Percentiles rank a stretch among this genome's conserved stretches.
These are phyloP conservation scores for Mastacembelus armatus DNA, from an alignment of 2,797 vertebrate species.

Conservation along the genomic window DNA sequence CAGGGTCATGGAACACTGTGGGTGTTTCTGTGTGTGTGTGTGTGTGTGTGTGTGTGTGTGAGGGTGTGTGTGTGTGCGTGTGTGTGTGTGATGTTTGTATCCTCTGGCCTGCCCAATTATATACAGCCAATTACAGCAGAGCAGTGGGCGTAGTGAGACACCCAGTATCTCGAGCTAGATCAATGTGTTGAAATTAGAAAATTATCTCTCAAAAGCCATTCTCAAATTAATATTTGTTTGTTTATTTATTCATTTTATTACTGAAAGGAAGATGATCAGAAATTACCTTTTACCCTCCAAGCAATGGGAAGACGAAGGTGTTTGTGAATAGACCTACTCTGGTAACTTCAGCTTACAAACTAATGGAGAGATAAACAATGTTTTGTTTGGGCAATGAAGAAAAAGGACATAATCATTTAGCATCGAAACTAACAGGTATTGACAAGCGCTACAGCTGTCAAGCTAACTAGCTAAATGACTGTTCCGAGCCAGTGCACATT, in stretches of 20 bases:
- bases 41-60: slow-evolving; percentile 19
- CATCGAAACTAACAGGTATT: slow-evolving; percentile 49
- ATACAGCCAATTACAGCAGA: slow-evolving; percentile 17
- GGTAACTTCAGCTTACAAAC: not conserved
- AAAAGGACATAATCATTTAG: slow-evolving; percentile 19
- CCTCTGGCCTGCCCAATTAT: slow-evolving; percentile 14
- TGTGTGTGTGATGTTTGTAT: slow-evolving; percentile 12
- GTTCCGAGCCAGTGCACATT: slow-evolving; percentile 36
- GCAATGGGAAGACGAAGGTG: not conserved
- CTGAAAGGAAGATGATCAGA: not conserved
- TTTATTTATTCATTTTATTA: not conserved
- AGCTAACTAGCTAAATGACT: slow-evolving; percentile 41
- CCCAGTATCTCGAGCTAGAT: slow-evolving; percentile 4
- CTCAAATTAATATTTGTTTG: too few species aligned
- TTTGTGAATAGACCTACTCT: slow-evolving; percentile 1
- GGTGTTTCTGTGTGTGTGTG: slow-evolving; percentile 1
- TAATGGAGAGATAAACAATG: not conserved
- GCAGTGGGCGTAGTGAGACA: slow-evolving; percentile 4
- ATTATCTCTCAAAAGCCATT: not conserved
- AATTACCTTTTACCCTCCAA: not conserved
- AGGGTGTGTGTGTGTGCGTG: not conserved
- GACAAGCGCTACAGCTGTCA: slow-evolving; percentile 41
- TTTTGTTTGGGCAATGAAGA: slow-evolving; percentile 36
- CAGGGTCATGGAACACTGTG: slow-evolving; percentile 27
- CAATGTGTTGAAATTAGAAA: slow-evolving; percentile 9